phyloP scores from a whole-genome alignment of 2,113 vertebrate genomes.

The Spermophilus dauricus region DNA sequence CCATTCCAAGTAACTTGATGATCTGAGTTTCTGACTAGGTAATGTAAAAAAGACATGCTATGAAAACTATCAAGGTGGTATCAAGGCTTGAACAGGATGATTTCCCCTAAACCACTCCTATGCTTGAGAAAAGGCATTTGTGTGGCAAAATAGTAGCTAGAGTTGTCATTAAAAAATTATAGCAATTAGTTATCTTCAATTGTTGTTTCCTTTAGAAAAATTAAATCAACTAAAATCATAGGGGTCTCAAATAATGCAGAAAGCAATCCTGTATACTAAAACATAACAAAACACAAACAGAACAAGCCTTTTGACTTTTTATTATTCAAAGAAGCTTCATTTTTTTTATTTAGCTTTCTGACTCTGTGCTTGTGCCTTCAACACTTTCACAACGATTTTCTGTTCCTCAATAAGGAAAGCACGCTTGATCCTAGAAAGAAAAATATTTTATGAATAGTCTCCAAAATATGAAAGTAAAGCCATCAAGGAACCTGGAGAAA shows the following conservation, averaged over 20 bases:
- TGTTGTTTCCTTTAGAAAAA: background rate
- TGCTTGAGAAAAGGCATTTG: background rate
- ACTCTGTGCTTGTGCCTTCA: constrained; percentile 99
- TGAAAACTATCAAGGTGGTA: too few relatives aligned
- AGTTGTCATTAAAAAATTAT: background rate
- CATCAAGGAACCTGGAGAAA: background rate
- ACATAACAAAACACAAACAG: constrained; percentile 28
- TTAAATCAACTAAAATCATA: background rate
- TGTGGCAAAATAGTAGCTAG: background rate
- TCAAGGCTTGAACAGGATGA: too few relatives aligned
- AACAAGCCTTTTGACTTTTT: constrained; percentile 87
- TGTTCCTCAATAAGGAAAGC: constrained; percentile 99
- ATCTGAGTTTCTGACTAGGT: too few relatives aligned
- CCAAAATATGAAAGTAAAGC: background rate
- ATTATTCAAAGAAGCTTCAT: constrained; percentile 90
- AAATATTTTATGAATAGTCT: constrained; percentile 4
- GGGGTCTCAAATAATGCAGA: background rate
- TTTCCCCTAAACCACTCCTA: too few relatives aligned
- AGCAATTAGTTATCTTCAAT: background rate
- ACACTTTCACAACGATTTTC: constrained; percentile 99
- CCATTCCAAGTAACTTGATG: background rate
- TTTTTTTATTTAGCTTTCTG: constrained; percentile 97
- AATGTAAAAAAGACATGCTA: too few relatives aligned
- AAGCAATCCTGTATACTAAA: background rate
- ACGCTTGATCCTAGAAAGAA: constrained; percentile 95